phyloP scores from a whole-genome alignment of 2,797 vertebrate genomes.

The Xiphophorus birchmanni region DNA sequence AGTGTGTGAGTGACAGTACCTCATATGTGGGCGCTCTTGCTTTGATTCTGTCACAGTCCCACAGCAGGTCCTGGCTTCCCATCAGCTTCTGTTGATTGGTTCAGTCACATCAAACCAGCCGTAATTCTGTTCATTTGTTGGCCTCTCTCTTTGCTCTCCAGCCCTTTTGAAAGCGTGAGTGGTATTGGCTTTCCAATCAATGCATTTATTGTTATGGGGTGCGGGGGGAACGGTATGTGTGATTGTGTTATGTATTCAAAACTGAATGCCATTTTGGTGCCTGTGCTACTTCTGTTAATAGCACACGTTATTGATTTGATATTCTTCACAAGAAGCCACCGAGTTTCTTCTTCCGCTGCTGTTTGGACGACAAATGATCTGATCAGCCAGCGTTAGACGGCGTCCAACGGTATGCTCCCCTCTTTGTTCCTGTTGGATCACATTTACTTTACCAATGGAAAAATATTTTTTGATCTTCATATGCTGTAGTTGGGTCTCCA shows the following conservation, averaged over 20 bases:
- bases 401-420: neutral
- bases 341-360: constrained; percentile 61
- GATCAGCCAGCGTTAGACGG: neutral
- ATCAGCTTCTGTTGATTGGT: constrained; percentile 58
- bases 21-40: constrained; percentile 52
- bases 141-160: constrained; percentile 48
- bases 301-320: constrained; percentile 73
- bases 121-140: constrained; percentile 74
- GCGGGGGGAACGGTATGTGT: constrained; percentile 1
- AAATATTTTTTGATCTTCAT: neutral
- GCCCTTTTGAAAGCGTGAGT: constrained; percentile 40
- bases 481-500: neutral
- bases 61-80: constrained; percentile 39
- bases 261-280: constrained; percentile 43
- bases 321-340: constrained; percentile 66
- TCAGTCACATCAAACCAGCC: constrained; percentile 72
- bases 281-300: constrained; percentile 57
- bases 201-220: constrained; percentile 69
- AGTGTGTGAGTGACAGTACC: constrained; percentile 63
- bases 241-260: constrained; percentile 68
- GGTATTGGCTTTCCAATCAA: constrained; percentile 80
- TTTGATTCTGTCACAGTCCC: constrained; percentile 64
- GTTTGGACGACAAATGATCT: constrained; percentile 54
- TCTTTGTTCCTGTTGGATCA: neutral
- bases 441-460: neutral